Evolutionary conservation across 1,140 invertebrate species (phyloP), one percentile per base, ranked within the genome.

Genomic region (Polypedilum vanderplanki): DNA sequence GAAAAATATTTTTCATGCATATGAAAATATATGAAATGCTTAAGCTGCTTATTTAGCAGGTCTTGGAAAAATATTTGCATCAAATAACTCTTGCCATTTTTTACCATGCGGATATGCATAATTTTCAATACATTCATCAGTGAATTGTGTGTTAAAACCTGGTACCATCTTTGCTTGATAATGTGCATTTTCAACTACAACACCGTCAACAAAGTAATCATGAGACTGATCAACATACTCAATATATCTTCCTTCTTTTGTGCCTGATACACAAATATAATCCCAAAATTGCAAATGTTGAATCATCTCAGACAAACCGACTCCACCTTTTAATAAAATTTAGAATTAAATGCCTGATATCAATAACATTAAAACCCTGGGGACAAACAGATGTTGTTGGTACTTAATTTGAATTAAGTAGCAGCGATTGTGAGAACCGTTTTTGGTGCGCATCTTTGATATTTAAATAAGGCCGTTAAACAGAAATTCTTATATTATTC

Each of bases 261-360:
- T 88, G 20, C 87, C 89, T 18, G 90, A 91, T 0, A 96, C 80
- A 74, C 86, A 85, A 12, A 93, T 86, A 83, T 89, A 96, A 80
- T 97, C 93, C 90, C 94, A 96, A 79, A 93, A 90, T 83, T 95
- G 92, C 17, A 96, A 84, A 84, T 97, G 95, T 79, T 96, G 94
- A 3, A 97, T 92, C 88, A 96, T 92, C 85, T 97, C 95, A 81
- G 94, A 97, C 0, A 97, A 85, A 8, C 94, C 95, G 1, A 97
- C 90, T 15, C 95, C 95, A 9, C 17, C 10, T 15, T 3, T 15
- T 2, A 57, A 15, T 57, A 12, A 57, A 57, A n/a, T n/a, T n/a
- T n/a, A n/a, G n/a, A n/a, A n/a, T n/a, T n/a, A n/a, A n/a, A n/a
- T n/a, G n/a, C n/a, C n/a, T n/a, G n/a, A n/a, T n/a, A n/a, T n/a